phyloP scores from a whole-genome alignment of 2,888 invertebrate genomes.

The Pecten maximus region DNA sequence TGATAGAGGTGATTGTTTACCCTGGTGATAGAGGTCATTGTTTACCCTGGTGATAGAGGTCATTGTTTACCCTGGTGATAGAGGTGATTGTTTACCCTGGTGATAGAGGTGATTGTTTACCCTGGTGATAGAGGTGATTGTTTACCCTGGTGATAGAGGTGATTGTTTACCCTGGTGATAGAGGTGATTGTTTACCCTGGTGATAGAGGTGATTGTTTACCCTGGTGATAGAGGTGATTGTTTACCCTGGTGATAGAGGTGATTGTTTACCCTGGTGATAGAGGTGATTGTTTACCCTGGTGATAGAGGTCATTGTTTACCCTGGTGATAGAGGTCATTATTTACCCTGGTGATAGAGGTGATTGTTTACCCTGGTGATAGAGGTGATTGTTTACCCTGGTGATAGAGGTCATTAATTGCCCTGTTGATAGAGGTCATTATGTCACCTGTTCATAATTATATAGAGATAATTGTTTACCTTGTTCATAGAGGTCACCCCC shows the following conservation, averaged over 20 bases:
- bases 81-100: neutral
- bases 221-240: neutral
- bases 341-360: neutral
- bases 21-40: neutral
- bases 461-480: neutral
- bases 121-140: neutral
- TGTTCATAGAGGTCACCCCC: neutral
- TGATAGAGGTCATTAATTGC: neutral
- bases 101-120: neutral
- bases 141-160: neutral
- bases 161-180: neutral
- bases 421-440: neutral
- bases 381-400: neutral
- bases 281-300: neutral
- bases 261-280: neutral
- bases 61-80: neutral
- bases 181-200: neutral
- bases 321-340: neutral
- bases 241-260: too few species aligned
- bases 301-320: neutral
- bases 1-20: neutral
- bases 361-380: neutral
- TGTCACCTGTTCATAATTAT: neutral
- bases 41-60: too few species aligned
- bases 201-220: neutral